phyloP scores from a whole-genome alignment of 2,888 invertebrate species.

The Xestia xanthographa region DNA sequence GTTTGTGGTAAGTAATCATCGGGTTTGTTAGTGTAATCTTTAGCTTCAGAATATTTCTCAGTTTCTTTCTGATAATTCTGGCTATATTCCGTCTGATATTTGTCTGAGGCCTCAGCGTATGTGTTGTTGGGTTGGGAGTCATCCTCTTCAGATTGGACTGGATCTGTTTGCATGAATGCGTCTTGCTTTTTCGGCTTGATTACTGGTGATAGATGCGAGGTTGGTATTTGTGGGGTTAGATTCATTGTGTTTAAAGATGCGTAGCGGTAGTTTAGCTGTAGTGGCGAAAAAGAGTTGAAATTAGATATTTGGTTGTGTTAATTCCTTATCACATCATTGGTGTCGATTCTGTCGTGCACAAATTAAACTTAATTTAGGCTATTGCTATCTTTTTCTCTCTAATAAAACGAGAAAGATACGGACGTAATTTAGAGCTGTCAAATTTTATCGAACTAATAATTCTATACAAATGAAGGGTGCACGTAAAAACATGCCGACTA shows the following conservation, averaged over 20 bases:
- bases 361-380: too few relatives aligned
- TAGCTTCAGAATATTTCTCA: constrained; percentile 74
- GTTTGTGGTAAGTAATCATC: constrained; percentile 85
- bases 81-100: constrained; percentile 50
- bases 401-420: too few relatives aligned
- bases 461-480: too few relatives aligned
- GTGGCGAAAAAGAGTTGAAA: neutral
- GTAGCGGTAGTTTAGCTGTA: constrained; percentile 82
- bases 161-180: constrained; percentile 88
- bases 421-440: too few relatives aligned
- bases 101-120: constrained; percentile 76
- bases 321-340: too few relatives aligned
- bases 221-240: constrained; percentile 68
- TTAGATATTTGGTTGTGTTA: neutral
- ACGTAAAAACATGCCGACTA: too few relatives aligned
- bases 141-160: constrained; percentile 81
- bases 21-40: constrained; percentile 81
- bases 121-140: constrained; percentile 79
- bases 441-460: too few relatives aligned
- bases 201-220: constrained; percentile 19
- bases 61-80: constrained; percentile 46
- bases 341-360: too few relatives aligned
- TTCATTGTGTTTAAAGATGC: constrained; percentile 75
- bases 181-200: constrained; percentile 85
- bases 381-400: too few relatives aligned